Evolutionary conservation across 2,113 vertebrate species (phyloP).

Genomic region (Patagioenas fasciata): DNA sequence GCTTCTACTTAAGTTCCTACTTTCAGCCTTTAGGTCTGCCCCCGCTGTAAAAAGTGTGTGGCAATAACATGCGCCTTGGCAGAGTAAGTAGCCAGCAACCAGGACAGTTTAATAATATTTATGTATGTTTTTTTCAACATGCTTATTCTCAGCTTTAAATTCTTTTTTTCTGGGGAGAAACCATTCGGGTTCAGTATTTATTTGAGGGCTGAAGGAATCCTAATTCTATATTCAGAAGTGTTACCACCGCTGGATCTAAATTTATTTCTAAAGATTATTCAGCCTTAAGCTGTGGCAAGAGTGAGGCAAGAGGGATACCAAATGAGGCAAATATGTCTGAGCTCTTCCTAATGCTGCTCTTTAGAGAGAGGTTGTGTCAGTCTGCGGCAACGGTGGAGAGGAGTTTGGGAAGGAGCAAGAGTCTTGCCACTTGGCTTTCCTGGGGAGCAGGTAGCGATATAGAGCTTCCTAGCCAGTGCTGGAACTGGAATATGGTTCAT

Average conservation of each 20-base stretch:
- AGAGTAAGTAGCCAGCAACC: neutral
- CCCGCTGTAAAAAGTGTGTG: neutral
- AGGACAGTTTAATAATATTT: neutral
- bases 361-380: neutral
- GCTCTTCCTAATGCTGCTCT: neutral
- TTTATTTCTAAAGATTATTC: neutral
- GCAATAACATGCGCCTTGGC: neutral
- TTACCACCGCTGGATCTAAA: neutral
- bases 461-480: neutral
- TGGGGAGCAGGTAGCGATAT: accelerated
- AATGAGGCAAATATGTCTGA: neutral
- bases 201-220: neutral
- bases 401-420: neutral
- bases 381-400: neutral
- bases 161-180: neutral
- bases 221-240: neutral
- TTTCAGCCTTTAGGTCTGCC: neutral
- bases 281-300: neutral
- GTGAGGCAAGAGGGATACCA: neutral
- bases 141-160: neutral
- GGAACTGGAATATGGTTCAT: accelerated
- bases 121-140: neutral
- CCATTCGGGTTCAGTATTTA: neutral
- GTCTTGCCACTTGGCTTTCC: neutral
- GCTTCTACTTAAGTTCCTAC: neutral